Base-by-base conservation (phyloP, 2,888 invertebrate genomes). In the Acrobasis consociella region DNA sequence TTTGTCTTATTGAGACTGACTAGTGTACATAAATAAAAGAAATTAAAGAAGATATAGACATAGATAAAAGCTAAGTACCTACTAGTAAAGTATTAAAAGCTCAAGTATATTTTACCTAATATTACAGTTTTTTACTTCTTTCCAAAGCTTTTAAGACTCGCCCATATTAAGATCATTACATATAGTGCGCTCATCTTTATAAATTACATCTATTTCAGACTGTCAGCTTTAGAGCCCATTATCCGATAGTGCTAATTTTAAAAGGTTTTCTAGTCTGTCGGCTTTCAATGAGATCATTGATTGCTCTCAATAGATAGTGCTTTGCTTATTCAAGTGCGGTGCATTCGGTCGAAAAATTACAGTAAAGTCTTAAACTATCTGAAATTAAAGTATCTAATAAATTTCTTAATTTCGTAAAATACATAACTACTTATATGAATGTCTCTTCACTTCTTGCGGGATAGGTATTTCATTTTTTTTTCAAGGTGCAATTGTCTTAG, bases 261-360 rank as follows among this genome's bases (percentile, higher is more conserved):
- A 52, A 52, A 10, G 3, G 13, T 52, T 52, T 52, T 52, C 52
- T 52, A 31, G 31, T 52, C 52, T 52, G 31, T 31, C 52, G 52
- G 13, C 10, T 31, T 13, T 55, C 10, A 60, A 56, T 62, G 31
- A 42, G 55, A 66, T 42, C 49, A 46, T 64, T 52, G 52, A 52
- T 52, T 52, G 52, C 31, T 3, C 22, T 52, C 37, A 52, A 52
- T 31, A 31, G 31, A 31, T 31, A 31, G 8, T 1, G 9, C 11
- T 8, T 10, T 37, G 22, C 31, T 52, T 52, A 52, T 13, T 13
- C 9, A 52, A 9, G 10, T 52, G 31, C 11, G 5, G 52, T 52
- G 52, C 31, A 31, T 7, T 52, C 11, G 52, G 22, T 52, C 5
- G 52, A 31, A 1, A 52, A 52, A 31, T 13, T 46, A 50, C 50